These are phyloP conservation scores for Cryptocheilus praepositus DNA, from an alignment of 2,888 invertebrate species.

Conservation along the genomic window DNA sequence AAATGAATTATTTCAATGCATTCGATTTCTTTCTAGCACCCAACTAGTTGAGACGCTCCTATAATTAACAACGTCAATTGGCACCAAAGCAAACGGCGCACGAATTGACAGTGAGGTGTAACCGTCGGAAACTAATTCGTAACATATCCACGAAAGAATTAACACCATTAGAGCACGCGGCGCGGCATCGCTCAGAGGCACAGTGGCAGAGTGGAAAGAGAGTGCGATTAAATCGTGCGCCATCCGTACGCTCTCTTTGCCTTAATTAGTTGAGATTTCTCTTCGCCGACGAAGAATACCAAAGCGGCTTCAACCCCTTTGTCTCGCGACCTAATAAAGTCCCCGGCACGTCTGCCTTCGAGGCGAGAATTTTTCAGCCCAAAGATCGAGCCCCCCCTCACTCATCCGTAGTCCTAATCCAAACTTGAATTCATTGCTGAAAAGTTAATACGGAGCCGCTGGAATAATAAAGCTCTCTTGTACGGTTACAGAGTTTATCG, in stretches of 20 bases:
- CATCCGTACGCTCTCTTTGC: conserved; percentile 34
- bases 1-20: too few relatives aligned
- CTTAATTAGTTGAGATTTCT: conserved; percentile 57
- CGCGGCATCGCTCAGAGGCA: conserved; percentile 3
- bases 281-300: conserved; percentile 41
- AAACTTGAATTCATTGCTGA: neutral
- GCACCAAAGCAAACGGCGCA: too few relatives aligned
- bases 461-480: neutral
- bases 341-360: conserved; percentile 28
- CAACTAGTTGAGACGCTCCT: too few relatives aligned
- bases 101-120: neutral
- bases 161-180: conserved; percentile 41
- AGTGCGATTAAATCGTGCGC: conserved; percentile 46
- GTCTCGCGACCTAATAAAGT: conserved; percentile 42
- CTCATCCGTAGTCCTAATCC: neutral
- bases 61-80: neutral
- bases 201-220: conserved; percentile 23
- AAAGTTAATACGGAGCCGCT: neutral
- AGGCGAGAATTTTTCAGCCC: conserved; percentile 16
- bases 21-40: conserved; percentile 2
- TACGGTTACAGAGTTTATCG: too few relatives aligned
- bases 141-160: conserved; percentile 44
- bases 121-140: conserved; percentile 38
- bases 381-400: neutral
- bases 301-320: conserved; percentile 29